Conservation (phyloP, 2,797 vertebrate species). For the Hippopotamyrus pictus region DNA sequence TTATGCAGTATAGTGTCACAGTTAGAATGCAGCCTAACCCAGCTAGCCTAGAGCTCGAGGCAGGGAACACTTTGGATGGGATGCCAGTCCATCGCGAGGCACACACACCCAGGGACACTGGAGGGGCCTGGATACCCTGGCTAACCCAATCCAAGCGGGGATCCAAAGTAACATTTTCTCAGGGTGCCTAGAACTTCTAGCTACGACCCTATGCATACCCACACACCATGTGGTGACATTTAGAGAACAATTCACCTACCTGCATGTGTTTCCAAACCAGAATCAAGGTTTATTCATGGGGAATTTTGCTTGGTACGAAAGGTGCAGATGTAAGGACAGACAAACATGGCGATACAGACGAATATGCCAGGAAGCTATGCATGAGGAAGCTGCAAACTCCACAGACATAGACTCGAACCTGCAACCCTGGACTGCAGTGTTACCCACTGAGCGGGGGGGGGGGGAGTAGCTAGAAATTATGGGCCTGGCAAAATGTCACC, state of each 20-base stretch:
- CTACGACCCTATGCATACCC: not conserved
- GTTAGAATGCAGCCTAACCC: not conserved
- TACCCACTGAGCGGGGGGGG: not conserved
- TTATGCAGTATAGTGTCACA: not conserved
- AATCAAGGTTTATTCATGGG: not conserved
- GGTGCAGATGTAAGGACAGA: not conserved
- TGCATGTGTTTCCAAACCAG: not conserved
- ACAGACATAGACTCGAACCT: not conserved
- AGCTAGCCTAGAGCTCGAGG: not conserved
- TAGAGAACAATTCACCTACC: not conserved
- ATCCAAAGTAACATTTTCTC: not conserved
- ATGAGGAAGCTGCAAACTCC: not conserved
- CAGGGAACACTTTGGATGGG: not conserved
- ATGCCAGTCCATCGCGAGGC: not conserved
- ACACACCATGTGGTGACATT: not conserved
- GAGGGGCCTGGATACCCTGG: not conserved
- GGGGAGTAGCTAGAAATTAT: not conserved
- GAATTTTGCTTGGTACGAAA: not conserved
- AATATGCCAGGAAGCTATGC: not conserved
- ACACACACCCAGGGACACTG: not conserved
- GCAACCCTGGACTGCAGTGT: not conserved
- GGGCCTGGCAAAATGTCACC: not conserved
- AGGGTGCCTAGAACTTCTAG: not conserved
- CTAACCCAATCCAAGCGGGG: not conserved
- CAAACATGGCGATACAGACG: not conserved